phyloP scores from a whole-genome alignment of 2,113 vertebrate genomes.

The Oxyura jamaicensis region DNA sequence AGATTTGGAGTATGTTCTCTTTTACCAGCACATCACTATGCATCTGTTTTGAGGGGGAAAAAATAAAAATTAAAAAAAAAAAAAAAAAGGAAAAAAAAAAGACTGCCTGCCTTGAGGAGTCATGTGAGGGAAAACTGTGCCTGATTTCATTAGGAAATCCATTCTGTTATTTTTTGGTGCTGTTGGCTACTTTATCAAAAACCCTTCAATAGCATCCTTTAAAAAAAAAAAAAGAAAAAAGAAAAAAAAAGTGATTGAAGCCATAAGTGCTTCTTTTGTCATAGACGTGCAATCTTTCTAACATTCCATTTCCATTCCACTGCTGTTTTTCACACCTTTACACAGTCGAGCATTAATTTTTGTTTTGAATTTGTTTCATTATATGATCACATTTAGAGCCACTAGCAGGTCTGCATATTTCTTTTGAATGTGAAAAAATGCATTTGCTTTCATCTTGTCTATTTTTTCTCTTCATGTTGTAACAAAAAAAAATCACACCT shows the following conservation, averaged over 20 bases:
- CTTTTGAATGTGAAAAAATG: conserved; percentile 94
- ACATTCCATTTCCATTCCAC: conserved; percentile 95
- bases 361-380: conserved; percentile 59
- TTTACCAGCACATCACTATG: conserved; percentile 87
- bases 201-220: conserved; percentile 85
- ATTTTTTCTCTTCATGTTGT: conserved; percentile 85
- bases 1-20: conserved; percentile 78
- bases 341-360: conserved; percentile 83
- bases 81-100: conserved; percentile 12
- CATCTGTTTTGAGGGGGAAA: conserved; percentile 77
- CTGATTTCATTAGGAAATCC: conserved; percentile 95
- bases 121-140: conserved; percentile 89
- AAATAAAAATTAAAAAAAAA: not conserved
- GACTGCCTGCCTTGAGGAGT: conserved; percentile 85
- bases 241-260: conserved; percentile 77
- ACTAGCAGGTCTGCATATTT: conserved; percentile 88
- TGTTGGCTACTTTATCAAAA: conserved; percentile 96
- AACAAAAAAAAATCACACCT: conserved; percentile 84
- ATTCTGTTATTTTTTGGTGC: conserved; percentile 95
- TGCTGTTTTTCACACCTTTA: conserved; percentile 78
- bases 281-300: conserved; percentile 97
- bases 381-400: conserved; percentile 90
- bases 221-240: conserved; percentile 46
- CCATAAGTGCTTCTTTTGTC: conserved; percentile 86
- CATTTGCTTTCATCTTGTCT: conserved; percentile 81